These are phyloP conservation scores for Cryptocheilus praepositus DNA, from an alignment of 2,888 invertebrate species.

Conservation along the genomic window DNA sequence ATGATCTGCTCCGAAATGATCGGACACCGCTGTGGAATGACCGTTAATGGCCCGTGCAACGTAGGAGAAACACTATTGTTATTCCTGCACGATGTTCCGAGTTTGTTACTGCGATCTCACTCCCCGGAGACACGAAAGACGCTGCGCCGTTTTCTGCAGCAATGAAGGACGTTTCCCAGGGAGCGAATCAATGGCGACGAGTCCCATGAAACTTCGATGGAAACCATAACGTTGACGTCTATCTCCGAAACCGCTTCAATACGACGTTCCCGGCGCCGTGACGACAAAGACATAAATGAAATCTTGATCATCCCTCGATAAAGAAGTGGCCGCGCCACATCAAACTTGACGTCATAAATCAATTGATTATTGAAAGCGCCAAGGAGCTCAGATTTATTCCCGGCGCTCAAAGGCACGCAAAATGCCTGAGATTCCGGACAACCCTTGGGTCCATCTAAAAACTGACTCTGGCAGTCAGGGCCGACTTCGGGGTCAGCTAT, in stretches of 20 bases:
- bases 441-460: too few species aligned
- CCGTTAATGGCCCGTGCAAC: constrained; percentile 44
- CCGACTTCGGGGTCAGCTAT: neutral
- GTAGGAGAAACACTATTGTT: constrained; percentile 38
- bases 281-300: too few species aligned
- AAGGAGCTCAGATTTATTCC: too few species aligned
- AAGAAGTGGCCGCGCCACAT: too few species aligned
- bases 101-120: constrained; percentile 13
- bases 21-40: constrained; percentile 38
- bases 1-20: constrained; percentile 51
- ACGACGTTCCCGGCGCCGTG: neutral
- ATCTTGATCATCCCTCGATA: too few species aligned
- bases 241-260: constrained; percentile 9
- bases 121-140: constrained; percentile 25
- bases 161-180: neutral
- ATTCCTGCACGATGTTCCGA: constrained; percentile 32
- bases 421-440: too few species aligned
- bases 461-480: too few species aligned
- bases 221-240: constrained; percentile 27
- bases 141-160: constrained; percentile 20
- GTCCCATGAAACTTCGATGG: neutral
- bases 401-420: too few species aligned
- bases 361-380: too few species aligned
- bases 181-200: neutral
- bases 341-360: too few species aligned